phyloP scores from a whole-genome alignment of 53 echinoderm and acorn worm genomes.

The Arbacia lixula region DNA sequence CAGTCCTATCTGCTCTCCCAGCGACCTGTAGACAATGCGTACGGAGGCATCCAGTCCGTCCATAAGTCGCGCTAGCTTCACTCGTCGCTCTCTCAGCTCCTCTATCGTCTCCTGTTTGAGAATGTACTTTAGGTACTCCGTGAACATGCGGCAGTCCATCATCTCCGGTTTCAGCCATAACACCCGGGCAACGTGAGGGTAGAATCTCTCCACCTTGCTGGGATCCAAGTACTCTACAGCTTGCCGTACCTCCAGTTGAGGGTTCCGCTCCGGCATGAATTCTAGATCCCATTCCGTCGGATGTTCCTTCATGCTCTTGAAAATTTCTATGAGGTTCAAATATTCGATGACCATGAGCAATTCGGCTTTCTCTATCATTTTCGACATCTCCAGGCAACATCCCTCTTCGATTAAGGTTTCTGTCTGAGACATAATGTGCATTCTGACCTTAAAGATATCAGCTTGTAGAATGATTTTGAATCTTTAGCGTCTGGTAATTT shows the following conservation, averaged over 20 bases:
- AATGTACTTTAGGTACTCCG: constrained; percentile 16
- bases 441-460: too few species aligned
- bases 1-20: constrained; percentile 24
- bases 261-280: background rate
- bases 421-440: too few species aligned
- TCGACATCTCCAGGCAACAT: background rate
- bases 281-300: background rate
- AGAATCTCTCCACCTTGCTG: constrained; percentile 6
- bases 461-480: too few species aligned
- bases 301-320: background rate
- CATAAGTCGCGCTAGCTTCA: background rate
- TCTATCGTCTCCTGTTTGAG: constrained; percentile 8
- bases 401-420: too few species aligned
- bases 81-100: constrained; percentile 3
- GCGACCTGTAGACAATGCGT: constrained; percentile 3
- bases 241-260: constrained; percentile 12
- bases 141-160: constrained; percentile 11
- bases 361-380: constrained; percentile 2
- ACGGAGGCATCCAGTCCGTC: constrained; percentile 17
- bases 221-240: constrained; percentile 22
- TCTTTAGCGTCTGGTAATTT: too few species aligned
- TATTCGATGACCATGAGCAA: constrained; percentile 30
- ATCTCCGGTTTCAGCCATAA: constrained; percentile 28
- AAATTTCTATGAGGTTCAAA: background rate
- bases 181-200: constrained; percentile 29